Evolutionary conservation across 2,113 vertebrate genomes (phyloP), one percentile per base, ranked within the genome.

Genomic region (Vanacampus margaritifer): DNA sequence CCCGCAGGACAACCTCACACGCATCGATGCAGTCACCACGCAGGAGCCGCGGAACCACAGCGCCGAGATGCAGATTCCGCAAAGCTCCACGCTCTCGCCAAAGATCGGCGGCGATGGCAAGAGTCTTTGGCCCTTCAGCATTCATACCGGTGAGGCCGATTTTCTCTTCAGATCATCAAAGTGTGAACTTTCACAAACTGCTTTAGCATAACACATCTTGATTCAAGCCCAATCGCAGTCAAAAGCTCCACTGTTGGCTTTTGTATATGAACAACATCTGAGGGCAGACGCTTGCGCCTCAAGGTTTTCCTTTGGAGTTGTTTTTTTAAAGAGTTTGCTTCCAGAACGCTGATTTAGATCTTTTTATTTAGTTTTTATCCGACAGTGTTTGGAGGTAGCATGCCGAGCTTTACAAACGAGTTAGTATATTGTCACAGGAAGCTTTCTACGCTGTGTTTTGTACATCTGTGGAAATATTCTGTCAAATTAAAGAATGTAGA

Each of bases 91-190:
- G 0, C 71, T 83, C 39, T 75, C 84, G 51, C 83, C 83, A 43
- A 90, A 88, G 76, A 74, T 71, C 26, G 68, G 53, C 59, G 58
- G 66, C 26, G 79, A 85, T 0, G 85, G 84, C 6, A 87, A 74
- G 36, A 84, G 37, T 16, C 45, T 62, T 75, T 96, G 87, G 89
- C 96, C 96, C 66, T 94, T 97, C 92, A 94, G 92, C 50, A 91
- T 98, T 73, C 92, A 95, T 68, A 94, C 93, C 81, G 95, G 97
- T 99, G 85, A 94, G 94, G 68, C 8, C 17, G 7, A 35, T 17
- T 3, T 32, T 16, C 7, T 17, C 54, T 19, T 32, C 16, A 8
- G 6, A 57, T 57, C 54, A 16, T n/a, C 16, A 12, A 59, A 37
- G 19, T 12, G 56, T 21, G 28, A 54, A 74, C 68, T 74, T 67